phyloP scores from a whole-genome alignment of 2,888 invertebrate genomes.

The Parelbella ahira region DNA sequence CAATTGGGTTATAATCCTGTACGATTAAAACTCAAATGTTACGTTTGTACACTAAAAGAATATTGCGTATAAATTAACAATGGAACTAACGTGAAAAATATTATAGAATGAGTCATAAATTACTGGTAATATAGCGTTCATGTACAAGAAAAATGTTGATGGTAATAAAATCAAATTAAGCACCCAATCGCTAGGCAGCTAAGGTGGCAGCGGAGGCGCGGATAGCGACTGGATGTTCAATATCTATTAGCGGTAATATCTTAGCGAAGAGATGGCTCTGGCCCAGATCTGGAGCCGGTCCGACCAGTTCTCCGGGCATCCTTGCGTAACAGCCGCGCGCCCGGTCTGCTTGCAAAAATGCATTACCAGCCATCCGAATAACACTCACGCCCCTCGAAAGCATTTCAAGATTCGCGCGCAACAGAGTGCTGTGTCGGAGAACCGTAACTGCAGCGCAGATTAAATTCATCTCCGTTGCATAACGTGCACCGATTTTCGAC shows the following conservation, averaged over 20 bases:
- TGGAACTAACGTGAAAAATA: no score
- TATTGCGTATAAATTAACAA: neutral
- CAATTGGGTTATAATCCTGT: no score
- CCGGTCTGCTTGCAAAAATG: constrained; percentile 67
- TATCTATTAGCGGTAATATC: constrained; percentile 75
- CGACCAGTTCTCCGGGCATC: constrained; percentile 69
- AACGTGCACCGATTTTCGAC: constrained; percentile 65
- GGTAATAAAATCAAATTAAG: constrained; percentile 44
- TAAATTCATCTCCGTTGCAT: constrained; percentile 49
- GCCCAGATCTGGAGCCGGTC: constrained; percentile 74
- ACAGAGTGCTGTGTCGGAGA: constrained; percentile 49
- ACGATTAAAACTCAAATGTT: no score
- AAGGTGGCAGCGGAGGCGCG: constrained; percentile 31
- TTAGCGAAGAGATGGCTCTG: constrained; percentile 73
- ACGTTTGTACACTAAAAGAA: no score
- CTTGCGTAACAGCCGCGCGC: constrained; percentile 65
- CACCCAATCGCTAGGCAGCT: constrained; percentile 33
- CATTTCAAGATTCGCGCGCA: constrained; percentile 62
- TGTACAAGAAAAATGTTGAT: no score
- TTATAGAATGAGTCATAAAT: no score
- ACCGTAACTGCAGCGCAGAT: constrained; percentile 44
- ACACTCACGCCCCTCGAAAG: constrained; percentile 63
- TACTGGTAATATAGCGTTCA: no score
- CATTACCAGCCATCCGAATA: constrained; percentile 67
- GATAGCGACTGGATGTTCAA: constrained; percentile 53